Base-by-base conservation (phyloP, 2,888 invertebrate genomes). In the Volucella zonaria region DNA sequence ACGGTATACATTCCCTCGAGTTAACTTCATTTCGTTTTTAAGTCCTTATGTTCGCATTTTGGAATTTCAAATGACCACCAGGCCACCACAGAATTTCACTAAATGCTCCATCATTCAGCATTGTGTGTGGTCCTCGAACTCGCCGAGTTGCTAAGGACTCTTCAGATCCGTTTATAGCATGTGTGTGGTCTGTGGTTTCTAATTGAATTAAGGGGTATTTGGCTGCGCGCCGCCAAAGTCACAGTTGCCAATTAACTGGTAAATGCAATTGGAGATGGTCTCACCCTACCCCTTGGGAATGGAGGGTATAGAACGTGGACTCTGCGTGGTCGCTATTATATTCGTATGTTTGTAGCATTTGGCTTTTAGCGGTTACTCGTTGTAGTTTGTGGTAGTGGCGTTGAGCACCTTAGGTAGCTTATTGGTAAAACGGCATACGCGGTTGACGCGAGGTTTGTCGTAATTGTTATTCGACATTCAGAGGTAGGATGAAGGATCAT, bases 181-280 rank as follows among this genome's bases (percentile, higher is more conserved):
- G 81, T 81, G 85, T 85, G 85, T 85, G 85, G 85, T 85, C 85
- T 81, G 81, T 18, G 85, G 85, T 42, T 68, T 81, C 81, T 85
- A 85, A 85, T 85, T 85, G 85, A 85, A 85, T 85, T 77, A 85
- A 85, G 68, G 81, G 68, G 76, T 77, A 81, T 85, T 81, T 80
- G 66, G 64, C 18, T 81, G 62, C 45, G 62, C 49, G 76, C 85
- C 85, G 81, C 76, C 76, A 81, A 79, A 85, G 77, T 76, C 85
- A 18, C 85, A 81, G 71, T 81, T 81, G 83, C 85, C 85, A 85
- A 85, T 85, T 85, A 85, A 85, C 76, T 77, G 68, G 31, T 71
- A 76, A 85, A 71, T 81, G 73, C 81, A 77, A 77, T 81, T 73
- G 73, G 71, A 68, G 81, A 80, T 68, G 67, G n/a, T 31, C 6